Evolutionary conservation across 2,888 invertebrate species (phyloP).

Genomic region (Eumacrocentrus americanus): DNA sequence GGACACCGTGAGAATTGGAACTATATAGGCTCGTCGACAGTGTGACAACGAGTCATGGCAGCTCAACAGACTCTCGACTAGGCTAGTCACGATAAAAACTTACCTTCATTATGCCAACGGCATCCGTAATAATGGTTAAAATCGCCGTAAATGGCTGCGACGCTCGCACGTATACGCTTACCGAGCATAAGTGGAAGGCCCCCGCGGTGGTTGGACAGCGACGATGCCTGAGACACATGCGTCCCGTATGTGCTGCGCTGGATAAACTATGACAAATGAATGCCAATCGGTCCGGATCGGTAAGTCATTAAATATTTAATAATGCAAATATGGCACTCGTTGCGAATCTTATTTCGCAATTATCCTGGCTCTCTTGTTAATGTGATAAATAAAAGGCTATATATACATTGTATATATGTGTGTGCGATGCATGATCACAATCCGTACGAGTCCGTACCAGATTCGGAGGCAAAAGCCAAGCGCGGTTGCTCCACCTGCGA

Average conservation of each 20-base stretch:
- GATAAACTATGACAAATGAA: constrained; percentile 38
- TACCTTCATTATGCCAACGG: constrained; percentile 58
- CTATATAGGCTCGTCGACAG: constrained; percentile 40
- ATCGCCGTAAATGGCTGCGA: constrained; percentile 56
- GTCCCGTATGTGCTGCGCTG: constrained; percentile 19
- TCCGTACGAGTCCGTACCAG: constrained; percentile 33
- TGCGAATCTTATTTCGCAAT: constrained; percentile 3
- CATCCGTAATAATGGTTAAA: constrained; percentile 57
- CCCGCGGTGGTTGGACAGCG: constrained; percentile 28
- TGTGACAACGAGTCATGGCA: constrained; percentile 40
- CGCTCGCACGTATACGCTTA: constrained; percentile 35
- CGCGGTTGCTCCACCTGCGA: constrained; percentile 13
- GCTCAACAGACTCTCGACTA: constrained; percentile 34
- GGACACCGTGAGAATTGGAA: constrained; percentile 60
- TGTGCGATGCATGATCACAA: not conserved
- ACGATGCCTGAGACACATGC: constrained; percentile 3
- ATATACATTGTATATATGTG: constrained; percentile 31
- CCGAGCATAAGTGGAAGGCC: constrained; percentile 27
- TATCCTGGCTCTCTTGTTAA: constrained; percentile 22
- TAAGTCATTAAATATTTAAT: constrained; percentile 21
- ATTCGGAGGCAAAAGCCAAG: constrained; percentile 31
- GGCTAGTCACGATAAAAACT: constrained; percentile 52
- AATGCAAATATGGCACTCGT: constrained; percentile 36
- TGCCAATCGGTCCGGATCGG: constrained; percentile 31
- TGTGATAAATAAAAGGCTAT: constrained; percentile 7